Evolutionary conservation across 2,797 vertebrate species (phyloP).

Genomic region (Macrochelys suwanniensis): DNA sequence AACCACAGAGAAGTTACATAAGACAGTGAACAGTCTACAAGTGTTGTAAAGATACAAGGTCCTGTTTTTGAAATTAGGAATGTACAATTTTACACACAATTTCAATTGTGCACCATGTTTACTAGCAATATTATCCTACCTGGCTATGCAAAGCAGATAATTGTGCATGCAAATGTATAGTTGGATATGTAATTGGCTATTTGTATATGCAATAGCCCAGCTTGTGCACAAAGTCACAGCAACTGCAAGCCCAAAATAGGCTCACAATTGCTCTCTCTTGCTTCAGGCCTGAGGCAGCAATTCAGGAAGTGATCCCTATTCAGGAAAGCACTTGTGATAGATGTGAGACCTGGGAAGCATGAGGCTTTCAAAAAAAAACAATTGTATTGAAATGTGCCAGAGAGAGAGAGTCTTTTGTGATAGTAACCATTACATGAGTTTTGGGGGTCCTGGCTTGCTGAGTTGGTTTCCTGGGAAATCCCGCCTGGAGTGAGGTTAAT

Average conservation of each 20-base stretch:
- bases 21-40: rapidly evolving
- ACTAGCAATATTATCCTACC: background rate
- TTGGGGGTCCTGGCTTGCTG: background rate
- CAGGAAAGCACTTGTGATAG: rapidly evolving
- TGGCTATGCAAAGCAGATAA: background rate
- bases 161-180: background rate
- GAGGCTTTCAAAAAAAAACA: background rate
- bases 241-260: background rate
- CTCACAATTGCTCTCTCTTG: background rate
- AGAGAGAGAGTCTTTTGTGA: background rate
- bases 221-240: background rate
- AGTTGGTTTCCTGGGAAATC: background rate
- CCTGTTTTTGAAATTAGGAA: background rate
- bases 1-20: background rate
- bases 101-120: rapidly evolving
- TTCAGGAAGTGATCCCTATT: background rate
- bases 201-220: background rate
- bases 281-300: background rate
- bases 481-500: background rate
- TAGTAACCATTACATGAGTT: background rate
- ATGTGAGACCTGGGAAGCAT: background rate
- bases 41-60: background rate
- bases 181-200: rapidly evolving
- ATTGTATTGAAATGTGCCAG: background rate
- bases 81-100: background rate